Evolutionary conservation across 1,140 invertebrate species (phyloP), one percentile per base, ranked within the genome.

Genomic region (Trichogramma pretiosum): DNA sequence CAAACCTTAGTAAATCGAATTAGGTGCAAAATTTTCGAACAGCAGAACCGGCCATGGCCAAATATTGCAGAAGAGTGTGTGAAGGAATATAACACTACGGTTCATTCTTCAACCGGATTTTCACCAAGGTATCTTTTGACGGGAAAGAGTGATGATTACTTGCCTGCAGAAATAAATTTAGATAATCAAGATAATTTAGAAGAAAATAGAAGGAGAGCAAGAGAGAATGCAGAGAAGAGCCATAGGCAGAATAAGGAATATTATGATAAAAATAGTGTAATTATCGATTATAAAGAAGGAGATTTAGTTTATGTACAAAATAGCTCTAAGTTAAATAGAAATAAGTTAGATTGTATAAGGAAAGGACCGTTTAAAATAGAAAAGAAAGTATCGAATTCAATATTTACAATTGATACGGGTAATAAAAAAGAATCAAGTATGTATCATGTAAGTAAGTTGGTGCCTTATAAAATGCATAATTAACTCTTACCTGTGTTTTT

Each of bases 1-100:
- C 52, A 56, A 24, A 51, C 55, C 18, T 34, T 56, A 21, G 44
- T 52, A 1, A 57, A 55, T 24, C 41, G 47, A 46, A 52, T 57
- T 16, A 48, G 55, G 26, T 52, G 42, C 24, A 46, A 46, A 52
- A 52, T 52, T 17, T 46, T 35, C 36, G 43, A 50, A 36, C 46
- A 46, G 17, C 49, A 50, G 46, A 48, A 53, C 17, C 39, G 43
- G 35, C 33, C 53, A 26, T 57, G 55, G 53, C 24, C 55, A 26
- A 36, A 40, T 11, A 43, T 52, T 39, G 53, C 50, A 37, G 41
- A 50, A 21, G 36, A 57, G 47, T 57, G 55, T 45, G 30, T 57
- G 17, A 23, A 47, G n/a, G 43, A 54, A 33, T 57, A 52, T 46
- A 55, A 54, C 32, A 43, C 48, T 28, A 56, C 52, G 22, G 49